Evolutionary conservation across 2,113 vertebrate species (phyloP).

Genomic region (Pelvicachromis taeniatus): DNA sequence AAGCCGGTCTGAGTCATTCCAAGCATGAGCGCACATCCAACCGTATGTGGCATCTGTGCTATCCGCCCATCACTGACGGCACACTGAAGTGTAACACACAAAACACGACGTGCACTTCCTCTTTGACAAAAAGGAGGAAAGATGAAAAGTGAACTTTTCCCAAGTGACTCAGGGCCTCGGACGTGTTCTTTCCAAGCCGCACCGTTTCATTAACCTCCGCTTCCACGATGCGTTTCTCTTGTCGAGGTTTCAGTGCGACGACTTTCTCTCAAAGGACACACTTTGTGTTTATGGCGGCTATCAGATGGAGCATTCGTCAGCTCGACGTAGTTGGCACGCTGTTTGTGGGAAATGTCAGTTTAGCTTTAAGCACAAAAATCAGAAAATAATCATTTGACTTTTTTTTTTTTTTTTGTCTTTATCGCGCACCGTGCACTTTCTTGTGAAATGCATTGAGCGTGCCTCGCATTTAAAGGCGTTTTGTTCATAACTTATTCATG

Average conservation of each 20-base stretch:
- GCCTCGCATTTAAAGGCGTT: neutral
- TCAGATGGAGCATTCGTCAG: no score
- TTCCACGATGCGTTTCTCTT: neutral
- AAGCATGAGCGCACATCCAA: constrained; percentile 2
- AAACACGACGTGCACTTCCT: neutral
- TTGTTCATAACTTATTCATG: neutral
- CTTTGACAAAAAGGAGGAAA: neutral
- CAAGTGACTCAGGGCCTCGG: neutral
- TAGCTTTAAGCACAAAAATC: neutral
- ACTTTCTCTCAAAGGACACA: neutral
- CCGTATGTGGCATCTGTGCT: neutral
- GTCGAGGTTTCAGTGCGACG: neutral
- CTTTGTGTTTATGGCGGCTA: no score
- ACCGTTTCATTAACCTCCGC: neutral
- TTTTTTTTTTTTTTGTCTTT: neutral
- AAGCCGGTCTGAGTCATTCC: constrained; percentile 11
- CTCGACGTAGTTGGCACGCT: neutral
- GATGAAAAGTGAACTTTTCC: neutral
- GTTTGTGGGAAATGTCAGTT: neutral
- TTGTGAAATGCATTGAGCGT: neutral
- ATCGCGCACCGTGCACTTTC: neutral
- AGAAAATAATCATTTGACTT: neutral
- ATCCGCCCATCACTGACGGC: neutral
- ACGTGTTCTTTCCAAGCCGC: neutral
- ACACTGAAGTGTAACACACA: neutral